These are phyloP conservation scores for Trachops cirrhosus DNA, from an alignment of 2,797 vertebrate species.

Conservation along the genomic window DNA sequence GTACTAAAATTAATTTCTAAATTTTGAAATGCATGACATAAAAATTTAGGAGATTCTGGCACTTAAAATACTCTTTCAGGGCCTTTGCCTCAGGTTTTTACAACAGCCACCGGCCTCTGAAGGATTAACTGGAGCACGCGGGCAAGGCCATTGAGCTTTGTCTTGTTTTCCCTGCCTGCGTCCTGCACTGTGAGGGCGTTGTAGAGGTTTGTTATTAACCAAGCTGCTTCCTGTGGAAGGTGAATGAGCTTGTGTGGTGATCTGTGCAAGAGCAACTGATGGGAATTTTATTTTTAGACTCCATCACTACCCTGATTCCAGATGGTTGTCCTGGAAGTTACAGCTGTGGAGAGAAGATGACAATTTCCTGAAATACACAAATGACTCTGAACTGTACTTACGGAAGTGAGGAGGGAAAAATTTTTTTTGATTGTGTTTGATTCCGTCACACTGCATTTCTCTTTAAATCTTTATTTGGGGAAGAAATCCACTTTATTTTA, in stretches of 20 bases:
- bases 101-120: neutral
- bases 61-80: neutral
- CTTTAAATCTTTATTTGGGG: conserved; percentile 19
- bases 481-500: neutral
- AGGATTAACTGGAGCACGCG: neutral
- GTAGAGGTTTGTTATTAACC: neutral
- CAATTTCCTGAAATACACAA: neutral
- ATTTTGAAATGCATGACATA: neutral
- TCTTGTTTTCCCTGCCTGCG: too few relatives aligned
- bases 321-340: neutral
- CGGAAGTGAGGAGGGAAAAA: neutral
- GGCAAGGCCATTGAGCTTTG: neutral
- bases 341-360: neutral
- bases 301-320: neutral
- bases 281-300: neutral
- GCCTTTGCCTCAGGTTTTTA: neutral
- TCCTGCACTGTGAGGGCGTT: neutral
- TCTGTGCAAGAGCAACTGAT: neutral
- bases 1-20: neutral
- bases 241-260: neutral
- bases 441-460: neutral
- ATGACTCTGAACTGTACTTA: neutral
- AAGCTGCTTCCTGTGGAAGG: neutral
- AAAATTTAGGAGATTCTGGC: neutral
- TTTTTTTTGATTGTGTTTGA: neutral